phyloP scores from a whole-genome alignment of 1,140 invertebrate genomes.

The Hormaphis cornu region DNA sequence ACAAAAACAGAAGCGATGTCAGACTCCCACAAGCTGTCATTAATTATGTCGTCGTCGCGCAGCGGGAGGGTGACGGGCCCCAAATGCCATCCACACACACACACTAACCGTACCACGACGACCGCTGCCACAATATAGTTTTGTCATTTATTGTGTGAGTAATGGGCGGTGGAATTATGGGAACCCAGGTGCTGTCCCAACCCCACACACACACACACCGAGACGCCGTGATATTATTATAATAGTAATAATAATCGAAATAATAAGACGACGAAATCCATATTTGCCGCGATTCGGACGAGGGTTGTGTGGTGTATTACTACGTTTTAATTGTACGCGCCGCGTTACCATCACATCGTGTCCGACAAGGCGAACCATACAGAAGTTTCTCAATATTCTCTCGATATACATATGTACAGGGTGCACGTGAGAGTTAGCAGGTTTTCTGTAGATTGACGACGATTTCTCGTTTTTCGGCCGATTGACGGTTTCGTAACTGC shows the following conservation, averaged over 20 bases:
- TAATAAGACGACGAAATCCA: conserved; percentile 14
- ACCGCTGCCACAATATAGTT: conserved; percentile 10
- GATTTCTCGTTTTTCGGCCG: too few relatives aligned
- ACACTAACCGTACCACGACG: not conserved
- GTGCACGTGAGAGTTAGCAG: too few relatives aligned
- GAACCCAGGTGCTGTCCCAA: conserved; percentile 28
- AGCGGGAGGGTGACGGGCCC: conserved; percentile 30
- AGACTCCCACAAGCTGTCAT: conserved; percentile 32
- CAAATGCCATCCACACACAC: conserved; percentile 28
- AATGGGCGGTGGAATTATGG: conserved; percentile 31
- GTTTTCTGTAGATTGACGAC: too few relatives aligned
- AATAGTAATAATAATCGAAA: conserved; percentile 5
- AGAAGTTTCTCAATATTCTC: too few relatives aligned
- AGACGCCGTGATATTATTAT: not conserved
- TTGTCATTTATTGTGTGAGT: conserved; percentile 32
- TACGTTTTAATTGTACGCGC: too few relatives aligned
- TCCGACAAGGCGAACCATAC: too few relatives aligned
- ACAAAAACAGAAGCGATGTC: conserved; percentile 11
- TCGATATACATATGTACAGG: too few relatives aligned
- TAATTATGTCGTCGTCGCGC: conserved; percentile 28
- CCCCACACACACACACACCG: conserved; percentile 28
- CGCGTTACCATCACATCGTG: not conserved
- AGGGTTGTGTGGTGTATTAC: too few relatives aligned
- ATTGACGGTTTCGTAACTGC: too few relatives aligned
- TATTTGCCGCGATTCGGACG: conserved; percentile 23